phyloP scores from a whole-genome alignment of 2,888 invertebrate species.

The Eulithis prunata region DNA sequence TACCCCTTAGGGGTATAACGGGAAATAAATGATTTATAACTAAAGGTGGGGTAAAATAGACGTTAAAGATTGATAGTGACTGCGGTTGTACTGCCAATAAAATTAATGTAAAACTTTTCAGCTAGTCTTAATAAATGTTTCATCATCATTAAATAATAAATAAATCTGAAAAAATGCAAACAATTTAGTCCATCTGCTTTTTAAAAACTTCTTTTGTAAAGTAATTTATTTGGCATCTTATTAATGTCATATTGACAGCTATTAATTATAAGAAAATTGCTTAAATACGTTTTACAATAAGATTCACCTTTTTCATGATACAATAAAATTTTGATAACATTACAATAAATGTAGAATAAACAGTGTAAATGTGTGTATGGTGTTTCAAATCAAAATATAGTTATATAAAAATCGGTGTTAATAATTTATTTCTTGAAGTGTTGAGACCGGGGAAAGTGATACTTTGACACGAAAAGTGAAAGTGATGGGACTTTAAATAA shows the following conservation, averaged over 20 bases:
- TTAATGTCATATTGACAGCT: slow-evolving; percentile 24
- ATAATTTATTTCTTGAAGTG: slow-evolving; percentile 18
- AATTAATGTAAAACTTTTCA: slow-evolving; percentile 13
- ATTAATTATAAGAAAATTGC: slow-evolving; percentile 19
- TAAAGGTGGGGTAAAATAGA: slow-evolving; percentile 10
- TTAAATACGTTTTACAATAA: slow-evolving; percentile 8
- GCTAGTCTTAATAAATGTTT: slow-evolving; percentile 16
- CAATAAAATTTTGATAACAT: slow-evolving; percentile 16
- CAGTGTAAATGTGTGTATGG: slow-evolving; percentile 18
- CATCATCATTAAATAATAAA: slow-evolving; percentile 11
- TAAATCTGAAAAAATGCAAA: neutral
- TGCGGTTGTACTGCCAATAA: slow-evolving; percentile 29
- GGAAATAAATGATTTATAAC: neutral
- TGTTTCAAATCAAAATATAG: slow-evolving; percentile 21
- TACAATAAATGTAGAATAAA: slow-evolving; percentile 15
- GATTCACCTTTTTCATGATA: slow-evolving; percentile 11
- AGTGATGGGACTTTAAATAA: slow-evolving; percentile 21
- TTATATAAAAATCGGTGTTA: slow-evolving; percentile 23
- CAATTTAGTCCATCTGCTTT: neutral
- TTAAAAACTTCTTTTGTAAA: neutral
- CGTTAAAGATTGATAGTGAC: slow-evolving; percentile 10
- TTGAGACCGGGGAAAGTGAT: slow-evolving; percentile 6
- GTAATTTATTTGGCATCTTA: slow-evolving; percentile 4
- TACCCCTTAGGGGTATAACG: neutral
- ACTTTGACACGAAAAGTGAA: slow-evolving; percentile 20